Conservation (phyloP, 2,888 invertebrate species). For the Orthosia cruda region DNA sequence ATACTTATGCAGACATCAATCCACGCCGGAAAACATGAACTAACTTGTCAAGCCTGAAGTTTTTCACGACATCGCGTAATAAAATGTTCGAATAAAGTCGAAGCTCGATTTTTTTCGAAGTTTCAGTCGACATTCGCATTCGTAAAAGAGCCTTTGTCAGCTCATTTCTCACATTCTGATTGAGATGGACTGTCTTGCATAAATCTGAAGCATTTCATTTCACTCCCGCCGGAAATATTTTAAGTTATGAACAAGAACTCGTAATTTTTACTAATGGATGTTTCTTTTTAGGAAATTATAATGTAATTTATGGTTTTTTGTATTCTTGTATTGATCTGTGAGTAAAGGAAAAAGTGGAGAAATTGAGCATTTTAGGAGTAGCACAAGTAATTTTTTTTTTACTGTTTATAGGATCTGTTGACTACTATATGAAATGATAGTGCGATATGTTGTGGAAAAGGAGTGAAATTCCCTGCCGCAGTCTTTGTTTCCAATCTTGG, state of each 20-base stretch:
- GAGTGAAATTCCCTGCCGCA: no score
- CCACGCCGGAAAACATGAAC: slow-evolving; percentile 80
- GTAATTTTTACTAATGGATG: slow-evolving; percentile 70
- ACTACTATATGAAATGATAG: no score
- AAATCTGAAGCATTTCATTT: slow-evolving; percentile 72
- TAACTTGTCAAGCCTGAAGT: slow-evolving; percentile 79
- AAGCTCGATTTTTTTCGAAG: slow-evolving; percentile 74
- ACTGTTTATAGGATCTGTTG: no score
- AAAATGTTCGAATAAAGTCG: slow-evolving; percentile 73
- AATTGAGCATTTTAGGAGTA: background rate
- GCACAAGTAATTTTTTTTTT: no score
- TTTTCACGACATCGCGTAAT: slow-evolving; percentile 80
- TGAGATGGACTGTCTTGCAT: slow-evolving; percentile 77
- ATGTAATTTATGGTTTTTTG: slow-evolving; percentile 39
- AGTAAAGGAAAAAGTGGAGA: background rate
- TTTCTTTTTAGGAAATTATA: slow-evolving; percentile 60
- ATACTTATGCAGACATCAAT: slow-evolving; percentile 79
- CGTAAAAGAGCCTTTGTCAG: slow-evolving; percentile 79
- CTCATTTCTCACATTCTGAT: slow-evolving; percentile 81
- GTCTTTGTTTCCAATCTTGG: no score
- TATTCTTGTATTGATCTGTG: slow-evolving; percentile 26
- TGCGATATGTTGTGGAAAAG: no score
- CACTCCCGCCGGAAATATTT: slow-evolving; percentile 64
- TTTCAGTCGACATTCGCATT: slow-evolving; percentile 74
- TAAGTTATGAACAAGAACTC: slow-evolving; percentile 63